Percentiles rank a stretch among this genome's conserved stretches.
These are phyloP conservation scores for Bilobella aurantiaca DNA, from an alignment of 1,140 invertebrate genomes.

Conservation along the genomic window DNA sequence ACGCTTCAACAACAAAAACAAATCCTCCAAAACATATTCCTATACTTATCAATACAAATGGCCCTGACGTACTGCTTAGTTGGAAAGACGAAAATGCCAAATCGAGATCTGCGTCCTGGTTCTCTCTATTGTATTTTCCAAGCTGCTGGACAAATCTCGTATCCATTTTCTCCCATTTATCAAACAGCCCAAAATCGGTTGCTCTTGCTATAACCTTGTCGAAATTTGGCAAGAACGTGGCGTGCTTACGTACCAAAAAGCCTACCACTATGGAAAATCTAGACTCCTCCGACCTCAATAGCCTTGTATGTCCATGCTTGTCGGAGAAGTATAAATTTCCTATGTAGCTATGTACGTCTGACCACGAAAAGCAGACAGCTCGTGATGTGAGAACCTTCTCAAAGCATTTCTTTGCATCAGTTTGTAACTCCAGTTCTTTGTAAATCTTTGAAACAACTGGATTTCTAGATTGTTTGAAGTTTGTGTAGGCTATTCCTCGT, in stretches of 20 bases:
- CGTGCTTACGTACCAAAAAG: not conserved
- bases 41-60: too few relatives aligned
- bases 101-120: too few relatives aligned
- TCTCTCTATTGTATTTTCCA: too few relatives aligned
- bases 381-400: not conserved
- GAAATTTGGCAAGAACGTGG: not conserved
- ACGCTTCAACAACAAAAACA: too few relatives aligned
- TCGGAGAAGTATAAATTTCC: not conserved
- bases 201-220: not conserved
- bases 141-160: too few relatives aligned
- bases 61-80: too few relatives aligned
- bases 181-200: not conserved
- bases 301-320: not conserved
- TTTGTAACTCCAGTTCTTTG: not conserved
- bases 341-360: not conserved
- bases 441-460: not conserved
- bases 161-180: not conserved
- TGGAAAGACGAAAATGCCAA: too few relatives aligned
- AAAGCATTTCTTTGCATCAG: not conserved
- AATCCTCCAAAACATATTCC: too few relatives aligned
- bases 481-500: not conserved
- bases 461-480: not conserved
- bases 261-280: not conserved
- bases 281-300: not conserved
- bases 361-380: not conserved